These are phyloP conservation scores for Leptogaster cylindrica DNA, from an alignment of 2,888 invertebrate genomes.

Conservation along the genomic window DNA sequence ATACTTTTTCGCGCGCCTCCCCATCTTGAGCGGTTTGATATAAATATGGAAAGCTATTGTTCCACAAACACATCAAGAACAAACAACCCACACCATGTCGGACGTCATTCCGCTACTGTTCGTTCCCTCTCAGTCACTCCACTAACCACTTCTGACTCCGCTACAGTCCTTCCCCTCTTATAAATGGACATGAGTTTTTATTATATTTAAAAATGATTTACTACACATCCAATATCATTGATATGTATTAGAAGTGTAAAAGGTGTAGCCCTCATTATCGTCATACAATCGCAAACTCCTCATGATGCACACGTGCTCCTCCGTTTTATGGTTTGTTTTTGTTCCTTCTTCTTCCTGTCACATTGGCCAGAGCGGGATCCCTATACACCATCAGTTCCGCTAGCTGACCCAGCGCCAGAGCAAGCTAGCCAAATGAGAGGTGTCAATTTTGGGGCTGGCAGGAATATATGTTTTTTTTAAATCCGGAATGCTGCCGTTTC, in stretches of 20 bases:
- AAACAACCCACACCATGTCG: constrained; percentile 9
- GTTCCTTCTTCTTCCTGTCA: constrained; percentile 28
- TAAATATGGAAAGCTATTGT: constrained; percentile 18
- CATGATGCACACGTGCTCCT: constrained; percentile 29
- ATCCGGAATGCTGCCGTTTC: constrained; percentile 7
- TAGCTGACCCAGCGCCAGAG: background rate
- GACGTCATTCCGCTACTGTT: constrained; percentile 16
- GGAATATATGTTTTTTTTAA: constrained; percentile 13
- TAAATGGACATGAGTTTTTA: constrained; percentile 36
- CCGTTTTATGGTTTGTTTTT: constrained; percentile 40
- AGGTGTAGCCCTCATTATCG: constrained; percentile 7
- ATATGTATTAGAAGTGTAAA: constrained; percentile 32
- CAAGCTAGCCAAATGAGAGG: constrained; percentile 2
- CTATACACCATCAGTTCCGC: background rate
- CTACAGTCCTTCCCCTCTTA: constrained; percentile 1
- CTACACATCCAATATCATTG: constrained; percentile 32
- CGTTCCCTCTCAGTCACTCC: background rate
- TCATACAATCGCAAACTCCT: constrained; percentile 27
- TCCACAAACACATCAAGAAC: constrained; percentile 9
- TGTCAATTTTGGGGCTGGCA: constrained; percentile 37
- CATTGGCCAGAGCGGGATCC: background rate
- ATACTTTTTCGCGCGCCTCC: background rate
- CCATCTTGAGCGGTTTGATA: background rate
- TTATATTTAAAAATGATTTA: constrained; percentile 42
- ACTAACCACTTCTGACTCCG: constrained; percentile 1